These are phyloP conservation scores for Fragum sueziense DNA, from an alignment of 2,888 invertebrate species.

Conservation along the genomic window DNA sequence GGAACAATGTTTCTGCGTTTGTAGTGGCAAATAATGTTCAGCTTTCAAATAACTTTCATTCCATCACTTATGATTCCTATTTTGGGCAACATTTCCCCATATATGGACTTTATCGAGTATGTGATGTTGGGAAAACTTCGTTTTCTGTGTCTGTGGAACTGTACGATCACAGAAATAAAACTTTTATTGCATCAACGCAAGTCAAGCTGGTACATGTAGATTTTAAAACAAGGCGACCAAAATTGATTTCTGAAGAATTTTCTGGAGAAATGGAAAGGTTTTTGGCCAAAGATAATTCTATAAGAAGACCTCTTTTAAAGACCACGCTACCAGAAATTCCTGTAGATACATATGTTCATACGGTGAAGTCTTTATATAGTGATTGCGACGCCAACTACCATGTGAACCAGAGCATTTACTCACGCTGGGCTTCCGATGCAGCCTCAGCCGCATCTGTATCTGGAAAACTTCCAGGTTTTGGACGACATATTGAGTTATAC, in stretches of 20 bases:
- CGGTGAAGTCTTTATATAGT: constrained; percentile 37
- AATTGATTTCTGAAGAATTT: constrained; percentile 16
- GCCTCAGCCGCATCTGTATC: constrained; percentile 21
- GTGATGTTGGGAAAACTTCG: constrained; percentile 15
- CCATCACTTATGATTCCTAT: neutral
- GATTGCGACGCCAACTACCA: constrained; percentile 52
- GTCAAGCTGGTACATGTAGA: constrained; percentile 24
- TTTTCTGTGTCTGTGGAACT: neutral
- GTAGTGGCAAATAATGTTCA: constrained; percentile 8
- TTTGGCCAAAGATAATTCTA: neutral
- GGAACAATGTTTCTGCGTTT: constrained; percentile 26
- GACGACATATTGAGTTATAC: constrained; percentile 43
- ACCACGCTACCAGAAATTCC: constrained; percentile 12
- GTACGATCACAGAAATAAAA: neutral
- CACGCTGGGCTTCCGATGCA: constrained; percentile 47
- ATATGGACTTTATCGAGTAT: neutral
- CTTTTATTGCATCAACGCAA: neutral
- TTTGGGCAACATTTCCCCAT: constrained; percentile 13
- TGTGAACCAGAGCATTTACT: constrained; percentile 40
- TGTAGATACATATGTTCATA: constrained; percentile 11
- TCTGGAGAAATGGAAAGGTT: neutral
- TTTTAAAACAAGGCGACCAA: constrained; percentile 24
- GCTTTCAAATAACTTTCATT: constrained; percentile 16
- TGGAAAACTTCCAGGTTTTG: constrained; percentile 31
- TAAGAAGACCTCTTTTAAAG: neutral